Evolutionary conservation across 92 coral and sea anemone genomes (phyloP).

Genomic region (Epizoanthus rinbou): DNA sequence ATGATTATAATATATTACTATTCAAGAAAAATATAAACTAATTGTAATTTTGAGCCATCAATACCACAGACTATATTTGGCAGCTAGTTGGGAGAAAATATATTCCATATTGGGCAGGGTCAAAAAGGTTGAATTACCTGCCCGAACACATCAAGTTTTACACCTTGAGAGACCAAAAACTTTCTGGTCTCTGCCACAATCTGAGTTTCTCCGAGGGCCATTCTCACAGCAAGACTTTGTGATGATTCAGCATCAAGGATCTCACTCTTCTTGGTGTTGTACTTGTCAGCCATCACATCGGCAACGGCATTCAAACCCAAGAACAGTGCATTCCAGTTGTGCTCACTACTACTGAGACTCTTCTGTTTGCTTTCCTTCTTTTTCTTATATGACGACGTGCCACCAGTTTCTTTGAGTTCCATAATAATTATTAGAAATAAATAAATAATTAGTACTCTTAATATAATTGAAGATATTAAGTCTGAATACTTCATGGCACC

Average conservation of each 20-base stretch:
- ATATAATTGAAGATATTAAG: background rate
- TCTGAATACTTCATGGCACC: no score
- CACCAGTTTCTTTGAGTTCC: background rate
- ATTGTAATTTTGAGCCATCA: no score
- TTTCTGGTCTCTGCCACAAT: constrained; percentile 97
- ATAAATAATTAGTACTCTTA: background rate
- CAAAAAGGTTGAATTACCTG: constrained; percentile 60
- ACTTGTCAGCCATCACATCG: constrained; percentile 96
- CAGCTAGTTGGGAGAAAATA: no score
- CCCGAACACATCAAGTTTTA: constrained; percentile 96
- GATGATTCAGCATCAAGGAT: constrained; percentile 88
- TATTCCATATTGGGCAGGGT: no score
- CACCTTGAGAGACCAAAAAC: constrained; percentile 84
- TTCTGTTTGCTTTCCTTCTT: constrained; percentile 79
- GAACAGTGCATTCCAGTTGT: constrained; percentile 96
- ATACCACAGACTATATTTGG: no score
- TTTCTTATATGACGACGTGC: constrained; percentile 75
- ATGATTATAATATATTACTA: no score
- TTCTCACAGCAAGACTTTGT: constrained; percentile 90
- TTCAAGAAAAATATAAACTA: no score
- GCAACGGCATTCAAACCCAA: constrained; percentile 96
- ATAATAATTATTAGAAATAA: background rate
- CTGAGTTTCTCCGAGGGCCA: constrained; percentile 99
- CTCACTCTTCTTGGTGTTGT: constrained; percentile 87
- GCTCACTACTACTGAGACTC: constrained; percentile 78